Base-by-base conservation (phyloP, 2,888 invertebrate species). In the Drosophila algonquin region DNA sequence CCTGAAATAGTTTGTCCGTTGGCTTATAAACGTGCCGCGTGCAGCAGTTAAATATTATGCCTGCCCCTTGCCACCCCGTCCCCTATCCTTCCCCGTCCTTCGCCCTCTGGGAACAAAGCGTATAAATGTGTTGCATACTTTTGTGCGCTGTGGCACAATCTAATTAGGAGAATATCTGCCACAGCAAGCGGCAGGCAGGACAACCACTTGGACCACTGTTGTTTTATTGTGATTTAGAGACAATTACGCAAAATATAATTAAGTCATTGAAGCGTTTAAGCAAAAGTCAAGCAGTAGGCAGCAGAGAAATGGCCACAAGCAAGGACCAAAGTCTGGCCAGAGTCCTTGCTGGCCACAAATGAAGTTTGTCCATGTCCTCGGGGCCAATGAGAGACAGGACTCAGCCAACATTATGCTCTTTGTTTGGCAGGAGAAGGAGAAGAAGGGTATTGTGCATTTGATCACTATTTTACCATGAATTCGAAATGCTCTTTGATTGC, bases 31-130 rank as follows among this genome's bases (percentile, higher is more conserved):
- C 53, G 46, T 64, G 67, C 71, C 54, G 54, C 67, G 53, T 64
- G 68, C 65, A 73, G 77, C 87, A 79, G 74, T 87, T 87, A 87
- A 89, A 84, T 89, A 84, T 81, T 75, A 81, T n/a, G 7, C 40
- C 40, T n/a, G 7, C 40, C 40, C 7, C 40, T 7, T 18, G 1
- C 18, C 18, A 18, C 18, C 18, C 18, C 18, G 18, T 18, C 18
- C 18, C 18, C 18, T 18, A 2, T 18, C 18, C 18, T 1, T 18
- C n/a, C n/a, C 18, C 18, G 18, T 18, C 18, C 18, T 18, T 18
- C 18, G 1, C 18, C 60, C 16, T 53, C 35, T 45, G 18, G 30
- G 55, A 58, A 58, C 55, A 69, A 68, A 60, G 40, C 40, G 40
- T 40, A 40, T 40, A n/a, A 40, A 14, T 40, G 40, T 63, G 46